Base-by-base conservation (phyloP, 2,797 vertebrate species). In the Liasis olivaceus region DNA sequence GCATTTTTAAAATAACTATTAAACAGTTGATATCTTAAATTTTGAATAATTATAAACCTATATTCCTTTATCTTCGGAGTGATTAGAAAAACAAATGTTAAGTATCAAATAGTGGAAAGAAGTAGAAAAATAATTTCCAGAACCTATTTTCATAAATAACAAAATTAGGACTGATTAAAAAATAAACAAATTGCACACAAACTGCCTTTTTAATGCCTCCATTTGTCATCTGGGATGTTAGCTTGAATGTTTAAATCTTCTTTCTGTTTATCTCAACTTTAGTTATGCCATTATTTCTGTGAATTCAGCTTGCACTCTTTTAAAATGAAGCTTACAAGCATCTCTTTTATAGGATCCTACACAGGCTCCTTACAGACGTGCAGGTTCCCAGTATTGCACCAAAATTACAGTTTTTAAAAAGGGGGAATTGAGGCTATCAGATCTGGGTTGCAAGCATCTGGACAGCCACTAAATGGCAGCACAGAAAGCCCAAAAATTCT, bases 11-110 rank as follows among this genome's bases (percentile, higher is more conserved):
- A 96, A 94, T 95, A 96, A 96, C 96, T 97, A 97, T 98, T 97
- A 97, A 98, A 97, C 96, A 97, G 95, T 96, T 97, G 97, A 96
- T 96, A 97, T 97, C 97, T 97, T 96, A 97, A 98, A 96, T 94
- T 96, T 93, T 94, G 96, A 97, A 97, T 96, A 97, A 97, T 94
- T 95, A 93, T 94, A 95, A 95, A 94, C 87, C 90, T 92, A 95
- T 95, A 96, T 97, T 95, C 12, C 26, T 54, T 28, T 96, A 91
- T 87, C 54, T 96, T 91, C 72, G 95, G 93, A 94, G 96, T 96
- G 94, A 96, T 92, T 81, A 12, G 93, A 95, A 93, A 95, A 94
- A 85, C 87, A 96, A 96, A 97, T 96, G 85, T 89, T 92, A 95
- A 94, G 87, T 92, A 85, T 95, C 94, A 95, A 15, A 95, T 88